phyloP scores from a whole-genome alignment of 2,888 invertebrate species.

The Sturmia bella region DNA sequence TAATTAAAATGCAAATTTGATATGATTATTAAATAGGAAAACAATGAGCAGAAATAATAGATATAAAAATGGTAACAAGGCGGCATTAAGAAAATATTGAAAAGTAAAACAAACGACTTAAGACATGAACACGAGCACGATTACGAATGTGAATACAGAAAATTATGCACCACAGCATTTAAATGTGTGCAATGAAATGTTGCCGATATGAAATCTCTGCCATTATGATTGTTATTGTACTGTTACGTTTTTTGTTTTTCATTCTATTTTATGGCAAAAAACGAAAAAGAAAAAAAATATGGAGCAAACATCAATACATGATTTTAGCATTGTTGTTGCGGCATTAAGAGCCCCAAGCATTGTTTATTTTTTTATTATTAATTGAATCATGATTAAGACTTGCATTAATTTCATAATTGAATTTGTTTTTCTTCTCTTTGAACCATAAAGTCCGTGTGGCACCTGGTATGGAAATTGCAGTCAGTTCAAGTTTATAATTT shows the following conservation, averaged over 20 bases:
- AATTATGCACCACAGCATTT: neutral
- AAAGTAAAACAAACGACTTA: slow-evolving; percentile 54
- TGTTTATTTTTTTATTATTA: slow-evolving; percentile 57
- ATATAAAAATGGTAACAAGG: slow-evolving; percentile 36
- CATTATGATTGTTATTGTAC: slow-evolving; percentile 31
- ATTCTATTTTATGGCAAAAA: too few species aligned
- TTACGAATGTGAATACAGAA: slow-evolving; percentile 23
- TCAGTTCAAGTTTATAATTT: slow-evolving; percentile 29
- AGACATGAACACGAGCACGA: slow-evolving; percentile 62
- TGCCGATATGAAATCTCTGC: slow-evolving; percentile 20
- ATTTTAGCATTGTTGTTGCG: neutral
- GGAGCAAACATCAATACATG: slow-evolving; percentile 9
- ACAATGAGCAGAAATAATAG: slow-evolving; percentile 22
- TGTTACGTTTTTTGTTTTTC: neutral
- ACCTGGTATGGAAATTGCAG: slow-evolving; percentile 29
- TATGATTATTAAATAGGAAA: slow-evolving; percentile 56
- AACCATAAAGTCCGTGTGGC: slow-evolving; percentile 55
- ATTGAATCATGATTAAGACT: slow-evolving; percentile 62
- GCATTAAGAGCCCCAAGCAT: slow-evolving; percentile 33
- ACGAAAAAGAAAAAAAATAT: too few species aligned
- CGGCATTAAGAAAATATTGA: slow-evolving; percentile 16
- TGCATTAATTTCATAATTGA: slow-evolving; percentile 51
- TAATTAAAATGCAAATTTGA: slow-evolving; percentile 69
- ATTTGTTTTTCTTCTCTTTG: slow-evolving; percentile 9
- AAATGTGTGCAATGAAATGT: slow-evolving; percentile 36